Evolutionary conservation across 2,797 vertebrate species (phyloP), one percentile per base, ranked within the genome.

Genomic region (Melopsittacus undulatus): DNA sequence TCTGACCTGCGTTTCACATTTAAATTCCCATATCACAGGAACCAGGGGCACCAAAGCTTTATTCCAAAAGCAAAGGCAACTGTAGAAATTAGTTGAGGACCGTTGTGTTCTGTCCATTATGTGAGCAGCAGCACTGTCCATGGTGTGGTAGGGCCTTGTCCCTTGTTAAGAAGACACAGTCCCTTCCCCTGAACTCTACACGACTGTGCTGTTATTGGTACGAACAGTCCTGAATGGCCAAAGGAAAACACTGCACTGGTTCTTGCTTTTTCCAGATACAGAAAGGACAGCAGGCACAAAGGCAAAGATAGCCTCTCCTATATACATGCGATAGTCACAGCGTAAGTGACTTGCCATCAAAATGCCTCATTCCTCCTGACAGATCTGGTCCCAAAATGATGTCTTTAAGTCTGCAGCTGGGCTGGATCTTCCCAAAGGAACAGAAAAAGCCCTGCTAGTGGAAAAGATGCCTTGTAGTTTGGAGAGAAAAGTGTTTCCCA

Each of bases 281-380:
- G 92, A 80, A 86, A 96, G 89, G 87, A 83, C 96, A 93, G 91
- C n/a, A 51, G 87, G 90, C 87, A 77, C 89, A 94, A 93, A 93
- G 92, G 69, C 89, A 96, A 96, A 94, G 82, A 90, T 22, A 66
- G 92, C 92, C 92, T 81, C 84, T 91, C 95, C 94, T 91, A 68
- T 26, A 43, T 59, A 52, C 78, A 87, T 13, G 79, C 86, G 93
- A 95, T 81, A 95, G 86, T 70, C 90, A 77, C 70, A 12, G 72
- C 66, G 9, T 29, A 49, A 90, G 66, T 5, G 0, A 79, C 78
- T 92, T 0, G 3, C 79, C 62, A 66, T 51, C 76, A 85, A 89
- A 87, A 93, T 30, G 87, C 82, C 89, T 95, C 89, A 89, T 92
- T 91, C 57, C 64, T 93, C 82, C 87, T 75, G 94, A 92, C 87